These are phyloP conservation scores for Phragmatobia fuliginosa DNA, from an alignment of 2,888 invertebrate genomes.

Conservation along the genomic window DNA sequence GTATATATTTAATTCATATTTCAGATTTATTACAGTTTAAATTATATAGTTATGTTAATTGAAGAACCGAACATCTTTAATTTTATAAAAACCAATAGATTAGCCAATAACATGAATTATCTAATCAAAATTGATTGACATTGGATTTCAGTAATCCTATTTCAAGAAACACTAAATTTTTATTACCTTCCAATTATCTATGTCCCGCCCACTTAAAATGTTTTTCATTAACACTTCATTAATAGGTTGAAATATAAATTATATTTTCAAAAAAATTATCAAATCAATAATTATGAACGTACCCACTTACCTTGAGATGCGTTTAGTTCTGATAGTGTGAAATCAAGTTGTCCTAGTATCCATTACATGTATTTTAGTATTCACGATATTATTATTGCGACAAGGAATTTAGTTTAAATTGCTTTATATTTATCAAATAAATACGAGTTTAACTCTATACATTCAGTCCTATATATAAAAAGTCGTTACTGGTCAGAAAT, in stretches of 20 bases:
- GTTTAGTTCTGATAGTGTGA: neutral
- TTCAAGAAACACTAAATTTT: neutral
- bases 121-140: neutral
- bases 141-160: neutral
- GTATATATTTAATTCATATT: neutral
- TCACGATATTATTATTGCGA: neutral
- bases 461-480: neutral
- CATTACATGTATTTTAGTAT: neutral
- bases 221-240: neutral
- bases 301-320: neutral
- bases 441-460: neutral
- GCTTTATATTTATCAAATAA: neutral
- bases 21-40: neutral
- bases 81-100: constrained; percentile 1
- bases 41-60: neutral
- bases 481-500: neutral
- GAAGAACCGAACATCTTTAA: neutral
- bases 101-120: neutral
- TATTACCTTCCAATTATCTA: neutral
- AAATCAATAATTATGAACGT: neutral
- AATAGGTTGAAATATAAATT: neutral
- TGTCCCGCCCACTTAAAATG: neutral
- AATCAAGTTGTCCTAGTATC: neutral
- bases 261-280: neutral
- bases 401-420: neutral